Evolutionary conservation across 2,888 invertebrate genomes (phyloP).

Genomic region (Enoplolaimus lenunculus): DNA sequence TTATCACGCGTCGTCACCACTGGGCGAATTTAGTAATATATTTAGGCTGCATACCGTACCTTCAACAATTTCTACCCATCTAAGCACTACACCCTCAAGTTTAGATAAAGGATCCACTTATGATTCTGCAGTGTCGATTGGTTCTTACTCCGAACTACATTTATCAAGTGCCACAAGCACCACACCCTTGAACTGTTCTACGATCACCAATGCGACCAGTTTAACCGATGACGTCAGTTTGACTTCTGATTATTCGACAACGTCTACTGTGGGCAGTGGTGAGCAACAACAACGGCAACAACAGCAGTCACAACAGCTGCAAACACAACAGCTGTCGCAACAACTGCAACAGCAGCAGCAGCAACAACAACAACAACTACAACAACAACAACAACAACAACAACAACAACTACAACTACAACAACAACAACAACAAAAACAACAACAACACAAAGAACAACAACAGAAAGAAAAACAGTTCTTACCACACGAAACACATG

Average conservation of each 20-base stretch:
- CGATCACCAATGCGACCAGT: no score
- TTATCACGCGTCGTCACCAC: no score
- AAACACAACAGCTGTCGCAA: background rate
- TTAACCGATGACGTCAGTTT: background rate
- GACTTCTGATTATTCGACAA: background rate
- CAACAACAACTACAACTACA: background rate
- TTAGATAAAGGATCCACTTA: no score
- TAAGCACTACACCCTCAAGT: no score
- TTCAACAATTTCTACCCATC: no score
- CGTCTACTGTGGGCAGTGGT: background rate
- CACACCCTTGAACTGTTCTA: no score
- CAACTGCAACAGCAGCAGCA: background rate
- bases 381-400: background rate
- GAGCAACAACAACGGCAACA: background rate
- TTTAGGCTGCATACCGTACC: no score
- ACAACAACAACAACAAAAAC: background rate
- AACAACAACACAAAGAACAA: background rate
- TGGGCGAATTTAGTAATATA: no score
- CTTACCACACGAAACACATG: background rate
- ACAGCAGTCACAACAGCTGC: background rate
- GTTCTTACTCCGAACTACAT: no score
- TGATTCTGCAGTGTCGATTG: background rate
- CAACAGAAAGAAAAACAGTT: no score
- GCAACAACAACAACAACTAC: background rate
- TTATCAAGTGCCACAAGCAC: no score